phyloP scores from a whole-genome alignment of 2,113 vertebrate species.

The Myiozetetes cayanensis region DNA sequence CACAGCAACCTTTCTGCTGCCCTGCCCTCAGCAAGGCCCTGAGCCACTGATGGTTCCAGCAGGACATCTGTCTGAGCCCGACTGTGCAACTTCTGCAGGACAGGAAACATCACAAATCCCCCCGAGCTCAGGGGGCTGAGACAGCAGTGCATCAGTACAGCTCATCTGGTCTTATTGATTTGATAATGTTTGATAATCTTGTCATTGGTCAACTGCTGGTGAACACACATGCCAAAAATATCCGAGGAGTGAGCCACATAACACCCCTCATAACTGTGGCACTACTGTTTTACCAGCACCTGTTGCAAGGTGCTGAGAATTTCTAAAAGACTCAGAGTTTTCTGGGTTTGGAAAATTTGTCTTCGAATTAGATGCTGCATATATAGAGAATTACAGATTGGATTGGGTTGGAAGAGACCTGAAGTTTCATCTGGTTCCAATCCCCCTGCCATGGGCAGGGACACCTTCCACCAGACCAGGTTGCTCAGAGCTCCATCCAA shows the following conservation, averaged over 20 bases:
- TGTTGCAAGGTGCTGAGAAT: background rate
- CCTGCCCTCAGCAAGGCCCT: accelerated
- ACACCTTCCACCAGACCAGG: background rate
- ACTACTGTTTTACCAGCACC: background rate
- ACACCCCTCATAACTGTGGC: background rate
- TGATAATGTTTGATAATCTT: background rate
- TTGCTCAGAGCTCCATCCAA: background rate
- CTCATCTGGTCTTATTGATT: background rate
- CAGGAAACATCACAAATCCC: background rate
- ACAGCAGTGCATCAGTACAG: background rate
- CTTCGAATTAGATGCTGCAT: background rate
- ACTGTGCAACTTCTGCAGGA: too few species aligned
- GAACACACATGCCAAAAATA: background rate
- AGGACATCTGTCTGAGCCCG: background rate
- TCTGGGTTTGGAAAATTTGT: accelerated
- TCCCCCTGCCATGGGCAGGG: background rate
- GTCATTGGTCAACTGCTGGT: background rate
- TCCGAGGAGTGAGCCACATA: background rate
- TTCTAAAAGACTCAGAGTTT: background rate
- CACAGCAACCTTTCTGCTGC: background rate
- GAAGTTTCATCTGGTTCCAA: background rate
- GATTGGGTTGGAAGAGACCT: background rate
- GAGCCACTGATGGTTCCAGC: background rate
- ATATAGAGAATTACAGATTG: background rate
- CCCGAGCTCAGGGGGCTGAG: background rate